A percentile compares a stretch with the other conserved stretches of the same genome.
These are phyloP conservation scores for Leptopilina syphax DNA, from an alignment of 2,888 invertebrate genomes.

Conservation along the genomic window DNA sequence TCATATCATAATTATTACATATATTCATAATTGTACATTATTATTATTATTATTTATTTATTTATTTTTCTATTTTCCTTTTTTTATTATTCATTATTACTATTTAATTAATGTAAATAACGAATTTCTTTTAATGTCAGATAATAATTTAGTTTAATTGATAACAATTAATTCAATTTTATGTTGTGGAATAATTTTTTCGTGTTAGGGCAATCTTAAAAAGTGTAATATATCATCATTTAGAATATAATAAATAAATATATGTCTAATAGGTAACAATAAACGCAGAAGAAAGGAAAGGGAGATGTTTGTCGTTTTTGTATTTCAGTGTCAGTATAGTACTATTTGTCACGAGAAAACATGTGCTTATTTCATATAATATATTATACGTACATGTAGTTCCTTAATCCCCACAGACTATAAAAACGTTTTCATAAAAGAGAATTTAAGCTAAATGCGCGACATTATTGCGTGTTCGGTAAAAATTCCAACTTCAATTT, in stretches of 20 bases:
- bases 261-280: neutral
- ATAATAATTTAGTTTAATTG: too few species aligned
- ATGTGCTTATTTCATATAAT: constrained; percentile 8
- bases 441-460: neutral
- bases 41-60: too few species aligned
- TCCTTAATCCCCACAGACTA: neutral
- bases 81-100: too few species aligned
- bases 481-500: neutral
- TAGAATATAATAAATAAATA: neutral
- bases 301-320: neutral
- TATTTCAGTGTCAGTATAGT: neutral
- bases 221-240: neutral
- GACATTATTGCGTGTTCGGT: constrained; percentile 11
- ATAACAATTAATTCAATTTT: too few species aligned
- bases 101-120: too few species aligned
- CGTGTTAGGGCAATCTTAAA: too few species aligned
- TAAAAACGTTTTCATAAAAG: neutral
- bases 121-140: too few species aligned
- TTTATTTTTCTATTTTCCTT: too few species aligned
- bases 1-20: too few species aligned
- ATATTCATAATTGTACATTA: too few species aligned
- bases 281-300: neutral
- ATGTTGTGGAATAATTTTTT: too few species aligned
- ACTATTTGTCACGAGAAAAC: constrained; percentile 12
- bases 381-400: neutral